Conservation (phyloP, 2,888 invertebrate species). For the Alloplasta piceator region DNA sequence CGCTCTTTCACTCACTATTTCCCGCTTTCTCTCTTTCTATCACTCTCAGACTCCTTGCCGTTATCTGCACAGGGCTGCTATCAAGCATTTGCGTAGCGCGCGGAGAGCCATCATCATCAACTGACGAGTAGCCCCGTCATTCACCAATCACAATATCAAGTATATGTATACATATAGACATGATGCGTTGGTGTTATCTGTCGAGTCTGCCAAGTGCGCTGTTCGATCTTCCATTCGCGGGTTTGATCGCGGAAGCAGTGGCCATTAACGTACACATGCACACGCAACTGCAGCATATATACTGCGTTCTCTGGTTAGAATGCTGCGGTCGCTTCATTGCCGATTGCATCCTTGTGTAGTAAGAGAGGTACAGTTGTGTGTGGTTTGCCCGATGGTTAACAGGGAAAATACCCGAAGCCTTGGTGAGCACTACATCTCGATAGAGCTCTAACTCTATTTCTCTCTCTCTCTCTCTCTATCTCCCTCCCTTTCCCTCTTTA, state of each 20-base stretch:
- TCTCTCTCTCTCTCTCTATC: conserved; percentile 11
- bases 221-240: conserved; percentile 45
- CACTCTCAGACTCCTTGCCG: neutral
- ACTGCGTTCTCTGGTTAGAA: too few relatives aligned
- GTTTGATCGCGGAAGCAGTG: conserved; percentile 51
- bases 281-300: neutral
- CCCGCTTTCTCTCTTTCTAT: neutral
- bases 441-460: neutral
- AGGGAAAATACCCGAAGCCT: conserved; percentile 14
- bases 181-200: neutral
- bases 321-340: conserved; percentile 8
- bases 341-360: conserved; percentile 9
- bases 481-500: conserved; percentile 2
- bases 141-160: conserved; percentile 7
- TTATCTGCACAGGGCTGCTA: conserved; percentile 9
- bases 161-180: neutral
- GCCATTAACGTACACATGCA: conserved; percentile 12
- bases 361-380: neutral
- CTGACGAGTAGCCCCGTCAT: conserved; percentile 27
- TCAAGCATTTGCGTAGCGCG: conserved; percentile 33
- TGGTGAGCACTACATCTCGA: conserved; percentile 9
- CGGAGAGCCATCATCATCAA: conserved; percentile 26
- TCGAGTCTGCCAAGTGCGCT: conserved; percentile 52
- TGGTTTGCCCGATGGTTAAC: conserved; percentile 29
- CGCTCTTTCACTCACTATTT: neutral